Evolutionary conservation across 2,113 vertebrate species (phyloP).

Genomic region (Corvus hawaiiensis): DNA sequence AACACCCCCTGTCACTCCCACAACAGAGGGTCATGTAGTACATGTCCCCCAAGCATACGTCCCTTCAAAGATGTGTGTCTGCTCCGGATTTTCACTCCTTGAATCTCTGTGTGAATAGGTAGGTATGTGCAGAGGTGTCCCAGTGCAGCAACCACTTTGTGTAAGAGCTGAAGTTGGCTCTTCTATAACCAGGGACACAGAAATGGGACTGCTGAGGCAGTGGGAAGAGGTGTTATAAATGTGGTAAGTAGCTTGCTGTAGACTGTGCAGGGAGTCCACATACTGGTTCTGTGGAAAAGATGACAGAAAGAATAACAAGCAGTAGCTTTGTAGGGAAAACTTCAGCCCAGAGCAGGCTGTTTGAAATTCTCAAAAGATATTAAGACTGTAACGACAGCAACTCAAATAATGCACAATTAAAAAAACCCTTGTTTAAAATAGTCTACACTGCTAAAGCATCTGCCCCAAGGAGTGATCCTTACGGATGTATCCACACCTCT

Average conservation of each 20-base stretch:
- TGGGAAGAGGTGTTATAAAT: background rate
- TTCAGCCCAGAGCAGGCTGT: background rate
- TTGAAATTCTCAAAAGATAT: constrained; percentile 12
- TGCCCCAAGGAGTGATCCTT: constrained; percentile 8
- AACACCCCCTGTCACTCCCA: background rate
- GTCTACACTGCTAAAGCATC: background rate
- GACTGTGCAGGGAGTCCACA: background rate
- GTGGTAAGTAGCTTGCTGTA: background rate
- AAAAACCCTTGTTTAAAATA: background rate
- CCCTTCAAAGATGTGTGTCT: background rate
- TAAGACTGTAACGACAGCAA: background rate
- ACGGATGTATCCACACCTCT: background rate
- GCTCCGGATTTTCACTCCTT: background rate
- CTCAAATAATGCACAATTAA: background rate
- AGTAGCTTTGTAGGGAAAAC: background rate
- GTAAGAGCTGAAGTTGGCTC: background rate
- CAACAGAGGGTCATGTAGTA: background rate
- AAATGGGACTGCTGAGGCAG: background rate
- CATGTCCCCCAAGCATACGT: rapidly evolving
- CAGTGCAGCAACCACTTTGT: background rate
- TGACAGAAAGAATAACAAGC: background rate
- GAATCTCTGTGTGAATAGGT: background rate
- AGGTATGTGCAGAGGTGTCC: background rate
- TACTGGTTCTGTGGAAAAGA: constrained; percentile 14
- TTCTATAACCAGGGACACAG: background rate